Evolutionary conservation across 2,888 invertebrate genomes (phyloP).

Genomic region (Koerneria pararmatus): DNA sequence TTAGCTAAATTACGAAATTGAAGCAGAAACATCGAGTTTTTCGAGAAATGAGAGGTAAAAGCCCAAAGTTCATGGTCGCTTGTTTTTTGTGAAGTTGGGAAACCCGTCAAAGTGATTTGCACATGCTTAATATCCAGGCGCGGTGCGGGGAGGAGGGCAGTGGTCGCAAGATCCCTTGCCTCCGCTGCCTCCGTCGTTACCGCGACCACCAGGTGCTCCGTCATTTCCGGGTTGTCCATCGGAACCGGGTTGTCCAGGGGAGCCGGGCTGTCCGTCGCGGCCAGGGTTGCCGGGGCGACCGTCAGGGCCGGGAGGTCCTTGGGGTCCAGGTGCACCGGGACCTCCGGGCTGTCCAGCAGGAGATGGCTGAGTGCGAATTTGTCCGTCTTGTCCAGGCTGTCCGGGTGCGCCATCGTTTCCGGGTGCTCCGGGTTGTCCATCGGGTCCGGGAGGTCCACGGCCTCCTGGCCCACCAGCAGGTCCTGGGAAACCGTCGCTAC

Average conservation of each 20-base stretch:
- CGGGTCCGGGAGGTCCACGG: slow-evolving; percentile 42
- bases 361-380: slow-evolving; percentile 21
- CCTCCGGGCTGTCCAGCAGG: slow-evolving; percentile 44
- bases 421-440: slow-evolving; percentile 45
- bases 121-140: slow-evolving; percentile 19
- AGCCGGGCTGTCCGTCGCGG: slow-evolving; percentile 44
- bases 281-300: slow-evolving; percentile 36
- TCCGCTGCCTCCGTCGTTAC: slow-evolving; percentile 25
- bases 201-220: slow-evolving; percentile 43
- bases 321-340: slow-evolving; percentile 35
- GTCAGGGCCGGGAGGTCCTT: slow-evolving; percentile 41
- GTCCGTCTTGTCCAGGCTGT: slow-evolving; percentile 41
- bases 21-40: too few species aligned
- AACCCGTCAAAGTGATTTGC: too few species aligned
- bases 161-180: slow-evolving; percentile 23
- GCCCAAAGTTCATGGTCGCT: too few species aligned
- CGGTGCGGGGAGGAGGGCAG: slow-evolving; percentile 24
- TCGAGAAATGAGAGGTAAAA: too few species aligned
- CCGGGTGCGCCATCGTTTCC: slow-evolving; percentile 41
- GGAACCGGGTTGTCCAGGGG: slow-evolving; percentile 41
- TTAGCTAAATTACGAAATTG: too few species aligned
- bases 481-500: slow-evolving; percentile 45
- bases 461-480: slow-evolving; percentile 43
- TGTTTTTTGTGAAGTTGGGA: too few species aligned
- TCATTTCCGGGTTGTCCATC: slow-evolving; percentile 39